Evolutionary conservation across 2,888 invertebrate genomes (phyloP).

Genomic region (Pomacea canaliculata): DNA sequence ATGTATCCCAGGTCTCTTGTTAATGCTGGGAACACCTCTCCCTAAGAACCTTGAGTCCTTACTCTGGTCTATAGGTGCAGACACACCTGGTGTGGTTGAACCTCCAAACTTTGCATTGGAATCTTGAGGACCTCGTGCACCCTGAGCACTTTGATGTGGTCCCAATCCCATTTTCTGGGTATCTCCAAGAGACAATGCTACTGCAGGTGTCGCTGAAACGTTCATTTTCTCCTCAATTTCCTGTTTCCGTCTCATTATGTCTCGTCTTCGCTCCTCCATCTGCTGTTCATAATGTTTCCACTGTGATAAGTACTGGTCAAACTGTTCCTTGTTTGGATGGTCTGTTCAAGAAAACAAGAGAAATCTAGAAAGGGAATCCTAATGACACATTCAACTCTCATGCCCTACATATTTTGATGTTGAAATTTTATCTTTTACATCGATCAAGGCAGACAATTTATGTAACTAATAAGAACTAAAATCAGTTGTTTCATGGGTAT

Average conservation of each 20-base stretch:
- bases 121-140: not conserved
- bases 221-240: conserved; percentile 27
- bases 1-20: no score
- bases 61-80: not conserved
- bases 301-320: conserved; percentile 82
- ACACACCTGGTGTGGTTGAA: conserved; percentile 1
- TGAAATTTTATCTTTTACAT: no score
- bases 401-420: no score
- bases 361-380: not conserved
- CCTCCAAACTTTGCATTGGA: not conserved
- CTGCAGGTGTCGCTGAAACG: not conserved
- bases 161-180: not conserved
- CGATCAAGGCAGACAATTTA: no score
- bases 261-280: conserved; percentile 62
- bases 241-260: conserved; percentile 54
- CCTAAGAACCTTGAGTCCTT: conserved; percentile 17
- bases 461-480: no score
- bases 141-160: not conserved
- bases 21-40: not conserved
- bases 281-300: conserved; percentile 80
- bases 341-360: conserved; percentile 65
- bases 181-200: not conserved
- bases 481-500: no score
- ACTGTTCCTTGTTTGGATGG: conserved; percentile 85
- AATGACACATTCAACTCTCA: no score